Evolutionary conservation across 2,113 vertebrate species (phyloP).

Genomic region (Empidonax alnorum): DNA sequence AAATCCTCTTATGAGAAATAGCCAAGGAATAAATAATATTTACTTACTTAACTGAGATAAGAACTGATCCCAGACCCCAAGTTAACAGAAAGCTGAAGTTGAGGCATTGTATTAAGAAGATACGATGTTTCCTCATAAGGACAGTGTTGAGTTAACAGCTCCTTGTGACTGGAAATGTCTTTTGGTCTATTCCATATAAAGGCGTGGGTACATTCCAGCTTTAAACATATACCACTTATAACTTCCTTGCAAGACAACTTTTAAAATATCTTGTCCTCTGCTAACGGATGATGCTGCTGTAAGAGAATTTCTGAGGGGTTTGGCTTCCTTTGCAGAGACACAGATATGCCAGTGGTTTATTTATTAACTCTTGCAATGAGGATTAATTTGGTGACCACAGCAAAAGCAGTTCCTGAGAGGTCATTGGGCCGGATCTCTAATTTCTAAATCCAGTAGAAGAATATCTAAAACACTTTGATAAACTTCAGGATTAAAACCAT

Average conservation of each 20-base stretch:
- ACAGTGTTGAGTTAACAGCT: background rate
- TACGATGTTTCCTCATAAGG: background rate
- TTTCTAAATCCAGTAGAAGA: background rate
- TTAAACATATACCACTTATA: background rate
- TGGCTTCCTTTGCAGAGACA: background rate
- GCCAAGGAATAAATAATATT: background rate
- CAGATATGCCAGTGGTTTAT: background rate
- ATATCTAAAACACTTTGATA: background rate
- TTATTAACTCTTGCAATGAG: background rate
- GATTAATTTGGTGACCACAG: background rate
- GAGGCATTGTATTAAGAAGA: background rate
- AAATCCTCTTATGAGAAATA: constrained; percentile 1
- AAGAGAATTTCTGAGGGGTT: background rate
- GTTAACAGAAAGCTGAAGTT: background rate
- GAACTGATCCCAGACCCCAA: background rate
- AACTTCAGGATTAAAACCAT: background rate
- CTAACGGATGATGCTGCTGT: background rate
- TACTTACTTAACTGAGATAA: background rate
- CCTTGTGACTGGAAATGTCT: background rate
- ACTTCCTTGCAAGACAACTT: background rate
- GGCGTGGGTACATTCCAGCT: background rate
- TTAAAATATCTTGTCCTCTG: background rate
- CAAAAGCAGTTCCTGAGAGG: background rate
- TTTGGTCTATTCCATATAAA: background rate
- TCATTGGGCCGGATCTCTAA: background rate